phyloP scores from a whole-genome alignment of 2,797 vertebrate genomes.

The Trichosurus vulpecula region DNA sequence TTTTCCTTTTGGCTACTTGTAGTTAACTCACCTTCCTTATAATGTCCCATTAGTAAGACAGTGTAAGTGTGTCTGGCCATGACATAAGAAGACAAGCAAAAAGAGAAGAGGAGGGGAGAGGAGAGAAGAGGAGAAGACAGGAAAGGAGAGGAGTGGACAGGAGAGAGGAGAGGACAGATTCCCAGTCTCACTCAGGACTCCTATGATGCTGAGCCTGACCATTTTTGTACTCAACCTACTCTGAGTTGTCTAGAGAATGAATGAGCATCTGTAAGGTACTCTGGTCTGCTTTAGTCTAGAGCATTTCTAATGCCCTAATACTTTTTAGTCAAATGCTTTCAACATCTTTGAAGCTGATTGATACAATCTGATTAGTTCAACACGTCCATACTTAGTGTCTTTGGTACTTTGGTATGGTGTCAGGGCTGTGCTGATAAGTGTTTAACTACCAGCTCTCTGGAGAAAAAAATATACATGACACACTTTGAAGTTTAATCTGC shows the following conservation, averaged over 20 bases:
- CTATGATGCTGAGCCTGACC: neutral
- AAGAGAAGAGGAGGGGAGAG: neutral
- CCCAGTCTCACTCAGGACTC: neutral
- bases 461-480: neutral
- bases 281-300: neutral
- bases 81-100: neutral
- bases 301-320: neutral
- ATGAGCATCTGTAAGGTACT: neutral
- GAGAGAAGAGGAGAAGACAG: neutral
- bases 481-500: neutral
- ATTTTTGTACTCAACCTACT: slow-evolving; percentile 15
- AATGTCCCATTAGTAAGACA: slow-evolving; percentile 10
- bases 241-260: neutral
- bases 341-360: neutral
- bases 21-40: slow-evolving; percentile 9
- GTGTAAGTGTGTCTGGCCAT: slow-evolving; percentile 13
- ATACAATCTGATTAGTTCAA: neutral
- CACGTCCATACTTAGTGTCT: neutral
- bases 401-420: neutral
- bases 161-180: neutral
- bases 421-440: neutral
- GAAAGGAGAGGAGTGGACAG: neutral
- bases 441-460: neutral
- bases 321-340: neutral
- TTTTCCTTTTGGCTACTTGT: slow-evolving; percentile 65